phyloP scores from a whole-genome alignment of 1,140 invertebrate genomes.

The Procambarus clarkii region DNA sequence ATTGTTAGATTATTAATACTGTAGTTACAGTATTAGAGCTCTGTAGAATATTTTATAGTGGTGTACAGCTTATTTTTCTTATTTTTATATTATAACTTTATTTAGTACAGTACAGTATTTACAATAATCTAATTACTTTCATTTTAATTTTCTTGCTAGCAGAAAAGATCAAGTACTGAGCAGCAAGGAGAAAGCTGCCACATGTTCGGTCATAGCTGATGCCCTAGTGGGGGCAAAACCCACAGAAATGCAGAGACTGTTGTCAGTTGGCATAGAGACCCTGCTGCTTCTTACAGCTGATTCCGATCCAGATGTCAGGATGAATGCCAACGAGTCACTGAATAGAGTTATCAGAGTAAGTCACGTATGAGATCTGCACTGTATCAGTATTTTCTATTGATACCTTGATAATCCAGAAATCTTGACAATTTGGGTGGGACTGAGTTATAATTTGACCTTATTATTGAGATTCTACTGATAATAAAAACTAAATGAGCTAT shows the following conservation, averaged over 20 bases:
- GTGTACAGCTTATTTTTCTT: too few species aligned
- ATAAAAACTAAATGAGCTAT: too few species aligned
- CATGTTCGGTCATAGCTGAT: slow-evolving; percentile 83
- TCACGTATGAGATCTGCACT: background rate
- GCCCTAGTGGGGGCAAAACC: slow-evolving; percentile 80
- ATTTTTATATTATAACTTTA: background rate
- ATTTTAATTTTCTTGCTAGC: slow-evolving; percentile 72
- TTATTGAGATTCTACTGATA: too few species aligned
- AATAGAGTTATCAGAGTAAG: slow-evolving; percentile 86
- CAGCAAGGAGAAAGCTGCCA: slow-evolving; percentile 84
- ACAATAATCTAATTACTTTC: background rate
- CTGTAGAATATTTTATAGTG: too few species aligned
- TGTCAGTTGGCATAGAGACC: slow-evolving; percentile 84
- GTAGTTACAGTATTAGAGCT: too few species aligned
- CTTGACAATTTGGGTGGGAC: too few species aligned
- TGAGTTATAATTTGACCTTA: too few species aligned
- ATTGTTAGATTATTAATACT: too few species aligned
- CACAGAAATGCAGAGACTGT: slow-evolving; percentile 82
- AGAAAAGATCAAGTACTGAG: slow-evolving; percentile 78
- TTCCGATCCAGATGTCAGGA: slow-evolving; percentile 85
- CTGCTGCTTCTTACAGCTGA: slow-evolving; percentile 86
- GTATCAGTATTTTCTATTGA: too few species aligned
- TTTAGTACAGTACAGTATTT: background rate
- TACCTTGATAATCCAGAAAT: too few species aligned
- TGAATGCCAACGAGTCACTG: slow-evolving; percentile 87